Percentiles rank a stretch among this genome's conserved stretches.
Conservation (phyloP, 2,113 vertebrate species). For the Hystrix cristata region DNA sequence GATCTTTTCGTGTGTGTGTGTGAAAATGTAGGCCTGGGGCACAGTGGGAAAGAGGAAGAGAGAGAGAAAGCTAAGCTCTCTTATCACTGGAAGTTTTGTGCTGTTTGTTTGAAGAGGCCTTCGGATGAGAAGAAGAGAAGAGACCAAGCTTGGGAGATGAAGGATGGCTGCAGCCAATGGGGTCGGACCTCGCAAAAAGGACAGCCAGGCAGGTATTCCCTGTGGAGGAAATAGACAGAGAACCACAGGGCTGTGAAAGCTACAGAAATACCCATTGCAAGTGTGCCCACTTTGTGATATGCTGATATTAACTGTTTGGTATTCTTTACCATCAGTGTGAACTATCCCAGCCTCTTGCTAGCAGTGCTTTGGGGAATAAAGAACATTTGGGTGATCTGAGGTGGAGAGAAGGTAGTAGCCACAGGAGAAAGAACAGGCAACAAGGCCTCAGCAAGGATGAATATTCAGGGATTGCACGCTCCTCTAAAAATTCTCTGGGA, state of each 20-base stretch:
- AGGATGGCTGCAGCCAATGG: neutral
- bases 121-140: neutral
- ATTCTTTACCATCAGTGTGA: neutral
- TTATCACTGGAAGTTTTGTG: neutral
- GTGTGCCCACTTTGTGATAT: neutral
- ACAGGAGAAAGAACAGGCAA: neutral
- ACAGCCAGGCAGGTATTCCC: neutral
- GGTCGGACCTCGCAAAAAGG: neutral
- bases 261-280: neutral
- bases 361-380: neutral
- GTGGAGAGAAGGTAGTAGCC: neutral
- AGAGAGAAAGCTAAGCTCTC: neutral
- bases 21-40: slow-evolving; percentile 16
- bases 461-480: neutral
- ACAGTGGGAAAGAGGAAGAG: neutral
- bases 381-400: neutral
- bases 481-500: neutral
- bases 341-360: too few species aligned
- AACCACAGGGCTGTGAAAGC: accelerated
- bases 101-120: neutral
- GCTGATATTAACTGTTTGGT: neutral
- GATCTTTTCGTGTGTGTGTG: slow-evolving; percentile 3
- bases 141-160: neutral
- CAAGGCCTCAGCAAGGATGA: neutral
- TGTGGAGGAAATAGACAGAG: neutral